Evolutionary conservation across 2,888 invertebrate species (phyloP).

Genomic region (Zonitis immaculata): DNA sequence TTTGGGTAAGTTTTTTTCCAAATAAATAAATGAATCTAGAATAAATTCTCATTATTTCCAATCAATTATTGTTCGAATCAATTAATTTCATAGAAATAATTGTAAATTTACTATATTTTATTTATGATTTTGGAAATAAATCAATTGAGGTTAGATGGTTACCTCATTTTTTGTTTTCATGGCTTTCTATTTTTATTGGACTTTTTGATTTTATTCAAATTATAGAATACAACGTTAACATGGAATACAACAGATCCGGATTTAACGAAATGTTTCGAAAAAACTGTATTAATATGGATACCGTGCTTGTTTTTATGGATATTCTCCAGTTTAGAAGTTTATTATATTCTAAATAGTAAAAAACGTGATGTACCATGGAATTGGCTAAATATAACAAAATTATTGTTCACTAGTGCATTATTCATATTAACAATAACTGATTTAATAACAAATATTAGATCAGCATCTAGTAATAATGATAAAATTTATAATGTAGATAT

Average conservation of each 20-base stretch:
- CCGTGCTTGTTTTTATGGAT: conserved; percentile 83
- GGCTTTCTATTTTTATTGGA: neutral
- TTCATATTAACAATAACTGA: conserved; percentile 66
- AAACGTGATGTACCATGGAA: conserved; percentile 76
- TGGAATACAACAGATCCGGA: conserved; percentile 79
- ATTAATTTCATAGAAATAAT: neutral
- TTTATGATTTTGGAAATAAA: no score
- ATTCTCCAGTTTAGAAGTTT: conserved; percentile 68
- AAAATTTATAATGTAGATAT: conserved; percentile 65
- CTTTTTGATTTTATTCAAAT: conserved; percentile 28
- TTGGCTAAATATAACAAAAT: conserved; percentile 65
- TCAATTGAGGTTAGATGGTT: neutral
- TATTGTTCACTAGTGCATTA: conserved; percentile 59
- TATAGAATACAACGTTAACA: conserved; percentile 69
- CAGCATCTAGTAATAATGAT: conserved; percentile 48
- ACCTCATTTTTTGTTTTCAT: neutral
- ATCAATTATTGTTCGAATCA: neutral
- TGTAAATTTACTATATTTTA: no score
- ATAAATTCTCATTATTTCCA: no score
- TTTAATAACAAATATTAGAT: conserved; percentile 59
- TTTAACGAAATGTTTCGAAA: conserved; percentile 87
- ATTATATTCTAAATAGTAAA: conserved; percentile 71
- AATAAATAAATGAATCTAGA: no score
- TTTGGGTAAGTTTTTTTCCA: conserved; percentile 66
- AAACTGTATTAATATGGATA: conserved; percentile 83